phyloP scores from a whole-genome alignment of 2,113 vertebrate genomes.

The Anthoscopus minutus region DNA sequence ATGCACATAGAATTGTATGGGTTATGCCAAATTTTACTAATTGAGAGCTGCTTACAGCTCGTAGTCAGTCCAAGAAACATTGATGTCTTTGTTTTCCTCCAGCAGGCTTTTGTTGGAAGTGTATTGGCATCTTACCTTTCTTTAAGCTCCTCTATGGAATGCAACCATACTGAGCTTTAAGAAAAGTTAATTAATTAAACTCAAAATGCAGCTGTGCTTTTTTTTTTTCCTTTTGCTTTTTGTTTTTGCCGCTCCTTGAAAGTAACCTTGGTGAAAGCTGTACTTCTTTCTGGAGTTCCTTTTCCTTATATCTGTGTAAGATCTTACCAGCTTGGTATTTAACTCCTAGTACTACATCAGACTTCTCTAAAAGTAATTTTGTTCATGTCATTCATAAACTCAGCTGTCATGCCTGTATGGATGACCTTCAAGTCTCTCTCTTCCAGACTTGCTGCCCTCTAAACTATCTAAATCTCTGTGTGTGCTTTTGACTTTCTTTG shows the following conservation, averaged over 20 bases:
- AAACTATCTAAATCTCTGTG: neutral
- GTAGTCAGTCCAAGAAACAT: neutral
- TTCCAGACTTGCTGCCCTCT: neutral
- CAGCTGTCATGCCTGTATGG: neutral
- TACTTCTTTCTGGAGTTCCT: neutral
- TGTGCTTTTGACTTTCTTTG: neutral
- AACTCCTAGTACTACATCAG: neutral
- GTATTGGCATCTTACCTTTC: neutral
- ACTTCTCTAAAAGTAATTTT: neutral
- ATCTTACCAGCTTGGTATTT: neutral
- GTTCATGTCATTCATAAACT: neutral
- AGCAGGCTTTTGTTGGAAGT: neutral
- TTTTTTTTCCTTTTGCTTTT: neutral
- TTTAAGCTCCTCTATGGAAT: neutral
- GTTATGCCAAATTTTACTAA: neutral
- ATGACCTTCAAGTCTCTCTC: neutral
- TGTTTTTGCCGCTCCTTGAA: neutral
- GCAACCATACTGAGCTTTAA: neutral
- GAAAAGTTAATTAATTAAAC: neutral
- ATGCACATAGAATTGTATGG: neutral
- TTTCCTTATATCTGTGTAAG: neutral
- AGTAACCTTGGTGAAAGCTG: neutral
- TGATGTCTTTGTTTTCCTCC: neutral
- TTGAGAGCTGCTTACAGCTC: neutral
- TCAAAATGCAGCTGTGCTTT: neutral